Percentiles rank a stretch among this genome's conserved stretches.
Conservation (phyloP, 2,888 invertebrate genomes). For the Eristalis pertinax region DNA sequence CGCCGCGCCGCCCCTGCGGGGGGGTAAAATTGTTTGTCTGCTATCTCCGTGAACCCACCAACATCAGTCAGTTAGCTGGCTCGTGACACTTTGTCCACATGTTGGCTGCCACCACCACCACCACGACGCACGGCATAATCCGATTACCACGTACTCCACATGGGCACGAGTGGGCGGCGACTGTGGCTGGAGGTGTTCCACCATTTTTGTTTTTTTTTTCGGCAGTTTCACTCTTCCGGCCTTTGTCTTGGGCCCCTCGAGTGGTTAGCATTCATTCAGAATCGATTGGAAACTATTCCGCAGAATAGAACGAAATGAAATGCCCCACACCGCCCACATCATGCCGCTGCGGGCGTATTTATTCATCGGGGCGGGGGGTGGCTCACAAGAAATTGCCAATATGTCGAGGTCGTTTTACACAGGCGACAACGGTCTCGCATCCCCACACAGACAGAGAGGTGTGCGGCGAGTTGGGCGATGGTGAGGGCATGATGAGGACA, state of each 20-base stretch:
- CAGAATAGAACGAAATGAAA: conserved; percentile 31
- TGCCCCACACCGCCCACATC: no score
- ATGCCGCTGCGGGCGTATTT: background rate
- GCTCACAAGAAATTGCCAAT: conserved; percentile 45
- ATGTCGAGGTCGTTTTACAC: conserved; percentile 53
- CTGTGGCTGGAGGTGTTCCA: background rate
- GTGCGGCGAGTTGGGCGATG: background rate
- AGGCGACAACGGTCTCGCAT: background rate
- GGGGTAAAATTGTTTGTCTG: conserved; percentile 3
- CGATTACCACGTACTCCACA: conserved; percentile 41
- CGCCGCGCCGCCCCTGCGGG: background rate
- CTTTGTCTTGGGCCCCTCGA: background rate
- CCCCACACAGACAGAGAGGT: background rate
- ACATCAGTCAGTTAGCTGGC: conserved; percentile 4
- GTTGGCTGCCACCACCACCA: background rate
- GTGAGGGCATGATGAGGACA: background rate
- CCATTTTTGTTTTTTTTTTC: conserved; percentile 4
- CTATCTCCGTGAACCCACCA: conserved; percentile 17
- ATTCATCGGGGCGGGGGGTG: background rate
- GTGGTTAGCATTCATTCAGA: background rate
- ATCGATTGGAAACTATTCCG: conserved; percentile 38
- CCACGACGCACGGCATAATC: conserved; percentile 41
- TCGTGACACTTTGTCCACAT: conserved; percentile 19
- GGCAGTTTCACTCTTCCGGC: background rate
- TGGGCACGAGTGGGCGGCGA: background rate